These are phyloP conservation scores for Limnodromus scolopaceus DNA, from an alignment of 2,797 vertebrate species.

Conservation along the genomic window DNA sequence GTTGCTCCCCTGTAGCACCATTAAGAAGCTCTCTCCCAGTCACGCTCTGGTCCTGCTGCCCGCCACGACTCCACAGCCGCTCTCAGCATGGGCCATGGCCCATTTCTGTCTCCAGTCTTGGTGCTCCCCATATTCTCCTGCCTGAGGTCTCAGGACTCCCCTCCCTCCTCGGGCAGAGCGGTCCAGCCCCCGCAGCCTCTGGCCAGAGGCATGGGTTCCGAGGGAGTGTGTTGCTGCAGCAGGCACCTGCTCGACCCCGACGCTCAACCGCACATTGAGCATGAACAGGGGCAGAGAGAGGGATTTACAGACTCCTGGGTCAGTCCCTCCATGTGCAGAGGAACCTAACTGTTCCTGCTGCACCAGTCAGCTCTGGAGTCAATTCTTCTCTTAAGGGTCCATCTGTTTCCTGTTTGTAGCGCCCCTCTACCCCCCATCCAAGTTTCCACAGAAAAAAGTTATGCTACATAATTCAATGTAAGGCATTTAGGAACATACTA, in stretches of 20 bases:
- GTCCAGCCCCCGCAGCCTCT: not conserved
- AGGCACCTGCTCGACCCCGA: rapidly evolving
- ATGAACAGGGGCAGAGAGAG: not conserved
- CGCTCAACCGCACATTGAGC: not conserved
- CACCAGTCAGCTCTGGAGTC: rapidly evolving
- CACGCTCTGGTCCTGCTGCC: rapidly evolving
- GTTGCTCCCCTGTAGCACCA: rapidly evolving
- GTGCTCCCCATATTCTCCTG: not conserved
- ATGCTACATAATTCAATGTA: rapidly evolving
- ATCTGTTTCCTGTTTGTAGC: not conserved
- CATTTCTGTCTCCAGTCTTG: not conserved
- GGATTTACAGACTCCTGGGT: rapidly evolving
- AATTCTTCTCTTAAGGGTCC: not conserved
- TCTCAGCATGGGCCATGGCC: rapidly evolving
- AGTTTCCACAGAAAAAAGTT: not conserved
- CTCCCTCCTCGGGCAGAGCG: rapidly evolving
- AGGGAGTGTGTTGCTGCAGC: rapidly evolving
- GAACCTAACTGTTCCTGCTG: not conserved
- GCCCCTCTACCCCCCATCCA: not conserved
- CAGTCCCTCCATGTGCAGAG: rapidly evolving
- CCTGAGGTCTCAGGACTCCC: not conserved
- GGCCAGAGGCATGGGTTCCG: rapidly evolving
- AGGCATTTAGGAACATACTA: rapidly evolving
- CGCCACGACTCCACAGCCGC: not conserved
- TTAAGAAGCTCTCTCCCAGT: not conserved